These are phyloP conservation scores for Diorhabda elongata DNA, from an alignment of 1,140 invertebrate genomes.

Conservation along the genomic window DNA sequence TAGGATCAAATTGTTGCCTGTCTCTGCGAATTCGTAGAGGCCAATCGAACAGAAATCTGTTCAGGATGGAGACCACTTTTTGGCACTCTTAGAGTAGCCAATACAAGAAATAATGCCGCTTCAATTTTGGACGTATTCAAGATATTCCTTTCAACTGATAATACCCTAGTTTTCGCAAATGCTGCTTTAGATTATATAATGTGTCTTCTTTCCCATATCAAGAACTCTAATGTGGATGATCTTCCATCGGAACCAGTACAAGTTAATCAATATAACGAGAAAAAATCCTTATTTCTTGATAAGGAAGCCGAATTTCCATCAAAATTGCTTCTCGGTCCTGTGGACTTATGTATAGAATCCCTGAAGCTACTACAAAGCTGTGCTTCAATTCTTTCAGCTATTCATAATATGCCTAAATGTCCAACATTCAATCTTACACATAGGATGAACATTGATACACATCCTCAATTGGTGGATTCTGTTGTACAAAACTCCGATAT, in stretches of 20 bases:
- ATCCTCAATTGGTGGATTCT: slow-evolving; percentile 76
- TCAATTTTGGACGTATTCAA: slow-evolving; percentile 88
- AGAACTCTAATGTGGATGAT: slow-evolving; percentile 50
- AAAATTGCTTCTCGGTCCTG: slow-evolving; percentile 26
- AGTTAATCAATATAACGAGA: slow-evolving; percentile 13
- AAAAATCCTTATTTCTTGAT: slow-evolving; percentile 27
- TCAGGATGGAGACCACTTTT: slow-evolving; percentile 93
- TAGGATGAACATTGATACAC: slow-evolving; percentile 74
- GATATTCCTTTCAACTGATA: slow-evolving; percentile 87
- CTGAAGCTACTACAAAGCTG: slow-evolving; percentile 81
- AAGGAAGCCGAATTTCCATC: slow-evolving; percentile 30
- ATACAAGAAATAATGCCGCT: slow-evolving; percentile 59
- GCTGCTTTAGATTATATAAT: slow-evolving; percentile 89
- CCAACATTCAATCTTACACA: slow-evolving; percentile 88
- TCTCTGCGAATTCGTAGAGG: slow-evolving; percentile 92
- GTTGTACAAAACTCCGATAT: slow-evolving; percentile 75
- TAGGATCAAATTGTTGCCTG: slow-evolving; percentile 87
- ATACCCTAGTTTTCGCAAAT: slow-evolving; percentile 88
- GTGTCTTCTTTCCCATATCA: slow-evolving; percentile 73
- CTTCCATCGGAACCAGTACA: slow-evolving; percentile 7
- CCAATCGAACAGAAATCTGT: slow-evolving; percentile 83
- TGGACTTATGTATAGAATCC: slow-evolving; percentile 78
- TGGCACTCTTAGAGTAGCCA: slow-evolving; percentile 79
- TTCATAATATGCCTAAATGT: slow-evolving; percentile 93
- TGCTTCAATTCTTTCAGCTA: slow-evolving; percentile 79